Evolutionary conservation across 1,140 invertebrate genomes (phyloP).

Genomic region (Cydia amplana): DNA sequence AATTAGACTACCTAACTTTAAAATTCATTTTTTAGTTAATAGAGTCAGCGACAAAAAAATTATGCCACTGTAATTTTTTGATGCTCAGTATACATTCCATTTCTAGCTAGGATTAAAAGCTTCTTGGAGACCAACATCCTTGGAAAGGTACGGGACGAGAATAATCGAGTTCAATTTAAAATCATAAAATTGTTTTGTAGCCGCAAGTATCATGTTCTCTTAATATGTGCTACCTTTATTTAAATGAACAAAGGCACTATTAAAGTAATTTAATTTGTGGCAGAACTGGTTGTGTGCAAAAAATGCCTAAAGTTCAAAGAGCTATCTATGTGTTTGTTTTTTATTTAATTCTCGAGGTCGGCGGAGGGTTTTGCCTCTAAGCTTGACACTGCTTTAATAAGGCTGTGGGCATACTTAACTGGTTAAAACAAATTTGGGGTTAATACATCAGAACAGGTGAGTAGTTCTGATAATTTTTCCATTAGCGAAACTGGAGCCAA

Average conservation of each 20-base stretch:
- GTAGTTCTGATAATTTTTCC: background rate
- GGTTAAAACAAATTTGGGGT: background rate
- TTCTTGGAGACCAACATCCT: too few relatives aligned
- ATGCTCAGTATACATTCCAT: too few relatives aligned
- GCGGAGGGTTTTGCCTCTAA: conserved; percentile 41
- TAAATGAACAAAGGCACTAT: conserved; percentile 49
- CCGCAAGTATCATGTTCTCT: background rate
- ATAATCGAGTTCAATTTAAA: too few relatives aligned
- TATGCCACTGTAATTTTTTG: too few relatives aligned
- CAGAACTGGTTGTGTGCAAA: conserved; percentile 49
- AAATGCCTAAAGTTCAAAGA: conserved; percentile 62
- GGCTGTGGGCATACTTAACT: conserved; percentile 34
- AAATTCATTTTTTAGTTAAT: too few relatives aligned
- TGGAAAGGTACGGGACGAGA: too few relatives aligned
- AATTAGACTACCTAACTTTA: too few relatives aligned
- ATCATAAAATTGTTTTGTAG: background rate
- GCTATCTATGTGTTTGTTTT: conserved; percentile 52
- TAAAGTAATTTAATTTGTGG: conserved; percentile 50
- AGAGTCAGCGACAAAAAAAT: too few relatives aligned
- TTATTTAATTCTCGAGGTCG: conserved; percentile 61
- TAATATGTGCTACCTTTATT: conserved; percentile 32
- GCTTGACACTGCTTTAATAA: conserved; percentile 44
- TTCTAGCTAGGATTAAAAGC: too few relatives aligned
- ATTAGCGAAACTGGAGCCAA: background rate
- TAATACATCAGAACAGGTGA: background rate